Evolutionary conservation across 1,140 invertebrate species (phyloP).

Genomic region (Littorina saxatilis): DNA sequence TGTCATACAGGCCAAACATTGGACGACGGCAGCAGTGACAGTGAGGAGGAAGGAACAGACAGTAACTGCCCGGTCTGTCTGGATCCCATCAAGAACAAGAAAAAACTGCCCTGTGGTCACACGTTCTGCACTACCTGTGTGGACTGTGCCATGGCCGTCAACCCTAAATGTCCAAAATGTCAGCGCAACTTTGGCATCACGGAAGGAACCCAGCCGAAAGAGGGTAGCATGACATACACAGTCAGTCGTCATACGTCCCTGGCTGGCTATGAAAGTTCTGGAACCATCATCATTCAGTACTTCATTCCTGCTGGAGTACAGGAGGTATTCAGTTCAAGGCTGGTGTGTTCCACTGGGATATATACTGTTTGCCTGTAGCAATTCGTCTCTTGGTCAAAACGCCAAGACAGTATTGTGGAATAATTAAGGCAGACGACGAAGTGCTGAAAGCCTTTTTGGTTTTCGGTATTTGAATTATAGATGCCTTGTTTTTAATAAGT

Average conservation of each 20-base stretch:
- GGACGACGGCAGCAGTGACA: no score
- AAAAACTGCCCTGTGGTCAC: constrained; percentile 58
- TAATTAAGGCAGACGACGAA: no score
- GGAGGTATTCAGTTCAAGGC: no score
- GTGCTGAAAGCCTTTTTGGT: no score
- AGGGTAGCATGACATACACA: constrained; percentile 50
- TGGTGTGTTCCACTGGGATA: no score
- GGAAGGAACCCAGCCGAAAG: constrained; percentile 59
- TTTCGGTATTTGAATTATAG: no score
- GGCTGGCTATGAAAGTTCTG: constrained; percentile 53
- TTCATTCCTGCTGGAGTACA: constrained; percentile 60
- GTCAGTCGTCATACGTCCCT: constrained; percentile 21
- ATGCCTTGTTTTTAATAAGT: no score
- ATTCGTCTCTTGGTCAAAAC: no score
- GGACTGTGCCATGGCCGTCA: constrained; percentile 49
- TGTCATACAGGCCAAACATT: constrained; percentile 1
- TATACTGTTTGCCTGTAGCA: no score
- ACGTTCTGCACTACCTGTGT: constrained; percentile 60
- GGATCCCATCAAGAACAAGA: constrained; percentile 42
- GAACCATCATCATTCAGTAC: constrained; percentile 58
- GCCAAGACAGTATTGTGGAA: no score
- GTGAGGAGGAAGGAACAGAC: constrained; percentile 25
- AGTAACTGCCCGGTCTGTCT: constrained; percentile 58
- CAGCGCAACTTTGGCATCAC: constrained; percentile 59
- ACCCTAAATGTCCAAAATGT: constrained; percentile 67